These are phyloP conservation scores for Rhagoletis pomonella DNA, from an alignment of 1,140 invertebrate genomes.

Conservation along the genomic window DNA sequence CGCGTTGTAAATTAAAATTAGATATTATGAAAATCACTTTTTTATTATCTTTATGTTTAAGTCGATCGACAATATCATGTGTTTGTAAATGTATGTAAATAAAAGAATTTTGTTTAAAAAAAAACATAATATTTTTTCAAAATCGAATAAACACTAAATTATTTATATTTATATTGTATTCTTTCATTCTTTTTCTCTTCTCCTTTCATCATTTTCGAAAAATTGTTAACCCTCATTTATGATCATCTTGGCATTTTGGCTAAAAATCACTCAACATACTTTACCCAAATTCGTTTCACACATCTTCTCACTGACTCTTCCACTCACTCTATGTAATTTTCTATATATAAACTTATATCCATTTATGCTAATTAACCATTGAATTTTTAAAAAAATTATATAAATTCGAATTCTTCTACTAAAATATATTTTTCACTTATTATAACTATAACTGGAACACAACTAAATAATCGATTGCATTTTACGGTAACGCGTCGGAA, in stretches of 20 bases:
- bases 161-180: slow-evolving; percentile 74
- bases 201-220: slow-evolving; percentile 57
- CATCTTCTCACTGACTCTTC: slow-evolving; percentile 5
- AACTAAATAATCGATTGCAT: slow-evolving; percentile 67
- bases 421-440: slow-evolving; percentile 30
- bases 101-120: slow-evolving; percentile 36
- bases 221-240: slow-evolving; percentile 28
- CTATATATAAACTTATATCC: slow-evolving; percentile 23
- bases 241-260: background rate
- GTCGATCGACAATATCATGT: background rate
- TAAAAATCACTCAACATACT: slow-evolving; percentile 39
- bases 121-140: slow-evolving; percentile 34
- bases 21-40: background rate
- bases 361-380: background rate
- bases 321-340: slow-evolving; percentile 15
- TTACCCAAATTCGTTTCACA: slow-evolving; percentile 31
- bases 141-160: slow-evolving; percentile 65
- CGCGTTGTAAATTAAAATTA: background rate
- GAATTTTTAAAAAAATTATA: background rate
- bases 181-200: slow-evolving; percentile 74
- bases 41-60: slow-evolving; percentile 13
- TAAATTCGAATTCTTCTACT: background rate
- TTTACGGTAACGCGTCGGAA: slow-evolving; percentile 64
- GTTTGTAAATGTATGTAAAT: slow-evolving; percentile 26
- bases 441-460: background rate